Conservation (phyloP, 2,888 invertebrate genomes). For the Napeogenes inachia region DNA sequence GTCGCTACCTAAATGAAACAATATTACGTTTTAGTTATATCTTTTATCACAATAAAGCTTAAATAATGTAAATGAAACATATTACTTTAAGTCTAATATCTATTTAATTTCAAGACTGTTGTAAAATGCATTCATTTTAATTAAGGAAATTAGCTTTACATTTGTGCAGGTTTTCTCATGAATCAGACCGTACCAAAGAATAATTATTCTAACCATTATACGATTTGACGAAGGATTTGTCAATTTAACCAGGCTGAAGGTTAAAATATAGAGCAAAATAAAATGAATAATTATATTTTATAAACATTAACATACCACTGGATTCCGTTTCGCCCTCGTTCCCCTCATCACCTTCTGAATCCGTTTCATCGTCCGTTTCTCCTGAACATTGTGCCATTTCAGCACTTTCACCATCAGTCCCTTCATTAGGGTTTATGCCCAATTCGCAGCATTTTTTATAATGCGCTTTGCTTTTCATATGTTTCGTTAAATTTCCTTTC, state of each 20-base stretch:
- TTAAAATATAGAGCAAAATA: constrained; percentile 4
- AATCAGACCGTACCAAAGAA: no score
- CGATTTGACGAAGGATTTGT: no score
- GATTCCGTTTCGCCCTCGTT: constrained; percentile 80
- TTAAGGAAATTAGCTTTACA: no score
- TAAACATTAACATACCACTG: constrained; percentile 75
- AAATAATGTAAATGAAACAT: no score
- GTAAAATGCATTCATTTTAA: no score
- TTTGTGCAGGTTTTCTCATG: no score
- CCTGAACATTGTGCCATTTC: constrained; percentile 74
- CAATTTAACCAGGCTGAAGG: constrained; percentile 3
- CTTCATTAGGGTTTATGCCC: constrained; percentile 87
- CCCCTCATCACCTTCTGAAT: constrained; percentile 80
- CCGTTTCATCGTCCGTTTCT: constrained; percentile 82
- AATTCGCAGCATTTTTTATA: constrained; percentile 93
- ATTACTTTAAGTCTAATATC: no score
- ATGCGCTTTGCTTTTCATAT: constrained; percentile 98
- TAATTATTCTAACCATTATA: no score
- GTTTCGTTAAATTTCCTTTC: constrained; percentile 98
- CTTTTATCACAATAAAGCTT: no score
- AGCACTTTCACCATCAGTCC: constrained; percentile 78
- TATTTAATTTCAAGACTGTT: no score
- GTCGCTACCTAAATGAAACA: no score
- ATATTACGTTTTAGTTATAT: no score
- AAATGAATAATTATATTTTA: neutral